These are phyloP conservation scores for Caenorhabditis sulstoni DNA, from an alignment of 2,888 invertebrate genomes.

Conservation along the genomic window DNA sequence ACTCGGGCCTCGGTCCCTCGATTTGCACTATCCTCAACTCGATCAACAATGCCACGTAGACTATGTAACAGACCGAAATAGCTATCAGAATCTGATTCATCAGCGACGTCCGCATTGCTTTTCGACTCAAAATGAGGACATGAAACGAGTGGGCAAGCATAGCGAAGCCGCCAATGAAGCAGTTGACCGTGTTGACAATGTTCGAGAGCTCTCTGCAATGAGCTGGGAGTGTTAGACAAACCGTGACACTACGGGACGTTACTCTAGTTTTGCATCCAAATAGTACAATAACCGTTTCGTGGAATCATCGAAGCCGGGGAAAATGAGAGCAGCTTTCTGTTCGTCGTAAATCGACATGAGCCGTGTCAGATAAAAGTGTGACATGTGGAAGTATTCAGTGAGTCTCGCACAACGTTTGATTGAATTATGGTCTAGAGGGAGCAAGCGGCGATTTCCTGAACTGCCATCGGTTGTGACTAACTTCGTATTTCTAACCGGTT, in stretches of 20 bases:
- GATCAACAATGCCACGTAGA: background rate
- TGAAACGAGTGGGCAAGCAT: background rate
- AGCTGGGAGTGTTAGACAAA: background rate
- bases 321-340: background rate
- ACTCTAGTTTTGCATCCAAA: background rate
- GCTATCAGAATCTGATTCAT: slow-evolving; percentile 4
- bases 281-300: background rate
- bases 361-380: too few relatives aligned
- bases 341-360: slow-evolving; percentile 3
- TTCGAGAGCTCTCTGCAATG: background rate
- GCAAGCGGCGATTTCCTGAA: too few relatives aligned
- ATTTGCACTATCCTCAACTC: slow-evolving; percentile 2
- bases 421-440: too few relatives aligned
- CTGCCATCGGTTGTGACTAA: too few relatives aligned
- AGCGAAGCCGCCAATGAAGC: background rate
- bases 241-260: too few relatives aligned
- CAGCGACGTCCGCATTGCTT: slow-evolving; percentile 13
- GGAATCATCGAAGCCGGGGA: background rate
- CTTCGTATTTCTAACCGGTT: too few relatives aligned
- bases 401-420: too few relatives aligned
- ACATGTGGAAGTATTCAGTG: too few relatives aligned
- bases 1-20: background rate
- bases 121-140: slow-evolving; percentile 1
- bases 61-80: background rate
- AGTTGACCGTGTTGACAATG: background rate